Base-by-base conservation (phyloP, 2,113 vertebrate species). In the Rhodinocichla rosea region DNA sequence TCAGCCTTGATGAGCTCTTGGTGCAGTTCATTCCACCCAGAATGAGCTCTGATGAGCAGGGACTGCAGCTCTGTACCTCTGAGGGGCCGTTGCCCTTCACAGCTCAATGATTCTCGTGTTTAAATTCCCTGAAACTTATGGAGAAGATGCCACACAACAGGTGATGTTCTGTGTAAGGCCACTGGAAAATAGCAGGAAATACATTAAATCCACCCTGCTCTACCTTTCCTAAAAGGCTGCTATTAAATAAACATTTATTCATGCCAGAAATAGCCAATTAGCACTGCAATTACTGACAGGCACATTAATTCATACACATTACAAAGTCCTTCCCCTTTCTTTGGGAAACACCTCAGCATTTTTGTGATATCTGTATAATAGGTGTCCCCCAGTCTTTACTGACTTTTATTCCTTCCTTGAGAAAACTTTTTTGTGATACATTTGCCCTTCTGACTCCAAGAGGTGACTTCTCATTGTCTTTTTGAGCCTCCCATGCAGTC, bases 351-450 rank as follows among this genome's bases (percentile, higher is more conserved):
- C 15, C 7, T 13, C 27, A 35, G 11, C 28, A 3, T 67, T 90
- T 84, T 44, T 50, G 49, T 12, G 40, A 6, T 10, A 4, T 8
- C 26, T 57, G 23, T 42, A 39, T 28, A 9, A 59, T 11, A 49
- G 70, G 52, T 0, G 0, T 1, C 22, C 10, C 39, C 23, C 20
- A 74, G 1, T 7, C 37, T 3, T 0, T 1, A 0, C 3, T 33
- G 39, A 4, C 2, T 2, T 60, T 55, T 55, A 42, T 13, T 68
- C 11, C 55, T 35, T 63, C 71, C 78, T 49, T 17, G 49, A 44
- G 21, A 67, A 68, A 59, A 21, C n/a, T 23, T 9, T 11, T 59
- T 65, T 32, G 27, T 15, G n/a, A 11, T 35, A 2, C 4, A 18
- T 71, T 64, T 60, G 8, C 56, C 65, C 28, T 78, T 69, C 32